Percentiles rank a stretch among this genome's conserved stretches.
phyloP scores from a whole-genome alignment of 2,888 invertebrate genomes.

The Thera obeliscata region DNA sequence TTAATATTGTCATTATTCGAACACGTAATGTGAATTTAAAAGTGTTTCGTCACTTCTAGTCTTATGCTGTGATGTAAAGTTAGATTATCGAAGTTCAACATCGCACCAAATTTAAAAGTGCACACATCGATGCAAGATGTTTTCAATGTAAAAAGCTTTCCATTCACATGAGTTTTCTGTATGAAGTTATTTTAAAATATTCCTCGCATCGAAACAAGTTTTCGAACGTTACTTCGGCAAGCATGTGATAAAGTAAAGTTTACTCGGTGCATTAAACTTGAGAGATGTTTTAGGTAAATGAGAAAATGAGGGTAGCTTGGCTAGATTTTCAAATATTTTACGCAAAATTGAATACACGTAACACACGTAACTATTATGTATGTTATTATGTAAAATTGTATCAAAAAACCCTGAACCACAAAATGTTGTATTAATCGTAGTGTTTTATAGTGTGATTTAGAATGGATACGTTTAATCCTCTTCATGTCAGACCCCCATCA shows the following conservation, averaged over 20 bases:
- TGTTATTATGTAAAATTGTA: neutral
- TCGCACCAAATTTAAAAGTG: conserved; percentile 20
- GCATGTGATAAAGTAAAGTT: conserved; percentile 17
- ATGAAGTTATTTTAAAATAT: conserved; percentile 30
- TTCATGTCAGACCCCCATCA: conserved; percentile 62
- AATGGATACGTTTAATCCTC: conserved; percentile 47
- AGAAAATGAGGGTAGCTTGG: conserved; percentile 1
- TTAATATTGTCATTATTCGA: neutral
- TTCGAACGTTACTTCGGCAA: conserved; percentile 22
- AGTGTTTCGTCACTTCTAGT: neutral
- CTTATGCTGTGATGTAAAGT: neutral
- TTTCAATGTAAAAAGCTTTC: conserved; percentile 29
- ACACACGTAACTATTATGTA: neutral
- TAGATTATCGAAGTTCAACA: conserved; percentile 17
- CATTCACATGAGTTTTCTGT: conserved; percentile 29
- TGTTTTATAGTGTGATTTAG: conserved; percentile 42
- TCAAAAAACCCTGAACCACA: neutral
- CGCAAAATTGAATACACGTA: neutral
- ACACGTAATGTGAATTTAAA: neutral
- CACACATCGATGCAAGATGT: conserved; percentile 24
- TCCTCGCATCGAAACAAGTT: conserved; percentile 29
- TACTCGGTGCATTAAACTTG: conserved; percentile 25
- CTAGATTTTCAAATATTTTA: conserved; percentile 6
- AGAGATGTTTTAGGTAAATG: conserved; percentile 20
- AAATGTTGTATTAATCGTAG: neutral